phyloP scores from a whole-genome alignment of 2,888 invertebrate species.

The Agrochola circellaris region DNA sequence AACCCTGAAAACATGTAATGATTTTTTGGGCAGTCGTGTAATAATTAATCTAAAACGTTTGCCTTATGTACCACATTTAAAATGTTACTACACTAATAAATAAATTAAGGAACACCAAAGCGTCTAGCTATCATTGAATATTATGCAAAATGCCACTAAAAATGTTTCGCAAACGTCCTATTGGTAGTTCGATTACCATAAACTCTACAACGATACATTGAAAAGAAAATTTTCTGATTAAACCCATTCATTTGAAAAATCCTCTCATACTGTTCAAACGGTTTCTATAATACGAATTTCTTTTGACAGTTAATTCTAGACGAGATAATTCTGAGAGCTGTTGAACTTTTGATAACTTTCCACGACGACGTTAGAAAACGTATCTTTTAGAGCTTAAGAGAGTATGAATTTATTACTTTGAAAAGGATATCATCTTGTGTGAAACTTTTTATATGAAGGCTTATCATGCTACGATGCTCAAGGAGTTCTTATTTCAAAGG shows the following conservation, averaged over 20 bases:
- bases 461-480: slow-evolving; percentile 1
- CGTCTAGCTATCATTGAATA: neutral
- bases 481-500: slow-evolving; percentile 27
- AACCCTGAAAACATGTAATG: too few relatives aligned
- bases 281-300: slow-evolving; percentile 7
- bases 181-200: slow-evolving; percentile 42
- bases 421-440: slow-evolving; percentile 40
- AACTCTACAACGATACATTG: slow-evolving; percentile 53
- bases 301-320: slow-evolving; percentile 38
- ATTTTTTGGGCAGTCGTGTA: too few relatives aligned
- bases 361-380: slow-evolving; percentile 30
- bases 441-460: slow-evolving; percentile 40
- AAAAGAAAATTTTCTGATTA: slow-evolving; percentile 63
- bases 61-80: neutral
- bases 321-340: slow-evolving; percentile 42
- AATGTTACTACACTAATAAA: neutral
- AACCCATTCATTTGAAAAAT: slow-evolving; percentile 31
- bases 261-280: neutral
- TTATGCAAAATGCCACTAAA: slow-evolving; percentile 22
- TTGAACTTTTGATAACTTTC: slow-evolving; percentile 50
- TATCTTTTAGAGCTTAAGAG: slow-evolving; percentile 39
- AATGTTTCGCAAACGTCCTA: slow-evolving; percentile 29
- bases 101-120: neutral
- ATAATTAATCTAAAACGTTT: too few relatives aligned
- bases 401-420: slow-evolving; percentile 54